Evolutionary conservation across 1,140 invertebrate genomes (phyloP).

Genomic region (Nebria ingens): DNA sequence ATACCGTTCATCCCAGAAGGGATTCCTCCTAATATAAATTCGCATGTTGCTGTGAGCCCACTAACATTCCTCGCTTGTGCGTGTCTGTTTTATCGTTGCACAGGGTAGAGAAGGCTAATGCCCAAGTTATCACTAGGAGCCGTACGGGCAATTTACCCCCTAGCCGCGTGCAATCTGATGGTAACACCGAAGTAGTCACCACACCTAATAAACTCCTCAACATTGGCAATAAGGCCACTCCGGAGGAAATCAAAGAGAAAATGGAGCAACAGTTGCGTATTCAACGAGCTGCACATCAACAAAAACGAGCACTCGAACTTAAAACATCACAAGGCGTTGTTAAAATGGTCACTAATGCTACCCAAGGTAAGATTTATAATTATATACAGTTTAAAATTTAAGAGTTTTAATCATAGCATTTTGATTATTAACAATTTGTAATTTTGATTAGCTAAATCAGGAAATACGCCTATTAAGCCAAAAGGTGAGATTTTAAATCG

Average conservation of each 20-base stretch:
- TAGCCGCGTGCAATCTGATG: conserved; percentile 29
- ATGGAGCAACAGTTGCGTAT: conserved; percentile 81
- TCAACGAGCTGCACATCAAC: conserved; percentile 77
- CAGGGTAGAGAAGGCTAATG: conserved; percentile 52
- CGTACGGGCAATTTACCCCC: conserved; percentile 57
- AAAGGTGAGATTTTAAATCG: conserved; percentile 30
- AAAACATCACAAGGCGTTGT: conserved; percentile 39
- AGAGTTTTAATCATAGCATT: too few species aligned
- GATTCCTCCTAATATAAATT: too few species aligned
- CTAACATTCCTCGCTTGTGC: conserved; percentile 24
- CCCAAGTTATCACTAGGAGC: conserved; percentile 62
- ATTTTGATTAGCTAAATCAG: conserved; percentile 18
- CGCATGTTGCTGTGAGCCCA: conserved; percentile 4
- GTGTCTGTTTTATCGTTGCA: conserved; percentile 35
- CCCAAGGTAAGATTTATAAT: conserved; percentile 37
- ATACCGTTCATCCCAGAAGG: too few species aligned
- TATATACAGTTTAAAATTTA: too few species aligned
- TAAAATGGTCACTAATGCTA: conserved; percentile 43
- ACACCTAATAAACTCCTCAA: conserved; percentile 25
- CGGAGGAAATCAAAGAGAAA: conserved; percentile 81
- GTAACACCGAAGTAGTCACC: conserved; percentile 16
- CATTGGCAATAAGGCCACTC: conserved; percentile 46
- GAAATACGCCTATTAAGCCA: conserved; percentile 30
- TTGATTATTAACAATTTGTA: too few species aligned
- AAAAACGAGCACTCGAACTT: conserved; percentile 62